Evolutionary conservation across 2,797 vertebrate species (phyloP).

Genomic region (Eupleurogrammus muticus): DNA sequence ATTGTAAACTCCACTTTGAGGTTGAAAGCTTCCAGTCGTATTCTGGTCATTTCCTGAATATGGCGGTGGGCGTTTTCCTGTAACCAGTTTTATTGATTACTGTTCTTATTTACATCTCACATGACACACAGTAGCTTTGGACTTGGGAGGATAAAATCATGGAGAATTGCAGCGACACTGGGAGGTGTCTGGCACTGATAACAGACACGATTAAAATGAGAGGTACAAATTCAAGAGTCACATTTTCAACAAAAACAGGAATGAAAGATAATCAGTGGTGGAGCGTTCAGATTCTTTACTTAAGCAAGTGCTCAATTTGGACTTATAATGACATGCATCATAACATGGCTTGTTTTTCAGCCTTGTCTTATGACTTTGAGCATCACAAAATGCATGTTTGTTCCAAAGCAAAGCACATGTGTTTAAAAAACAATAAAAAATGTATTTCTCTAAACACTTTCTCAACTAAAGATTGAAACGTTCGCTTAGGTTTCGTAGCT

Average conservation of each 20-base stretch:
- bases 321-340: background rate
- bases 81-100: conserved; percentile 15
- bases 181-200: conserved; percentile 19
- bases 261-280: too few relatives aligned
- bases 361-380: conserved; percentile 15
- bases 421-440: conserved; percentile 27
- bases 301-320: too few relatives aligned
- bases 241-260: too few relatives aligned
- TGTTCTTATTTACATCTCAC: conserved; percentile 21
- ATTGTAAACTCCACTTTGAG: conserved; percentile 25
- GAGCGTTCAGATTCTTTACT: too few relatives aligned
- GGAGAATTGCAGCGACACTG: conserved; percentile 21
- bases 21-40: background rate
- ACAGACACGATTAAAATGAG: conserved; percentile 20
- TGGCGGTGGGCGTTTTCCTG: conserved; percentile 11
- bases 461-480: too few relatives aligned
- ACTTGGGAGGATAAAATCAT: conserved; percentile 14
- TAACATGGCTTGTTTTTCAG: background rate
- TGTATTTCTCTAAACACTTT: too few relatives aligned
- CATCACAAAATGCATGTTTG: conserved; percentile 21
- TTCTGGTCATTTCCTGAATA: conserved; percentile 11
- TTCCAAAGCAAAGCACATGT: conserved; percentile 4
- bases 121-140: conserved; percentile 7
- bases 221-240: conserved; percentile 21
- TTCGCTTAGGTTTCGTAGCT: too few relatives aligned